Evolutionary conservation across 2,113 vertebrate genomes (phyloP), one percentile per base, ranked within the genome.

Genomic region (Osmerus mordax): DNA sequence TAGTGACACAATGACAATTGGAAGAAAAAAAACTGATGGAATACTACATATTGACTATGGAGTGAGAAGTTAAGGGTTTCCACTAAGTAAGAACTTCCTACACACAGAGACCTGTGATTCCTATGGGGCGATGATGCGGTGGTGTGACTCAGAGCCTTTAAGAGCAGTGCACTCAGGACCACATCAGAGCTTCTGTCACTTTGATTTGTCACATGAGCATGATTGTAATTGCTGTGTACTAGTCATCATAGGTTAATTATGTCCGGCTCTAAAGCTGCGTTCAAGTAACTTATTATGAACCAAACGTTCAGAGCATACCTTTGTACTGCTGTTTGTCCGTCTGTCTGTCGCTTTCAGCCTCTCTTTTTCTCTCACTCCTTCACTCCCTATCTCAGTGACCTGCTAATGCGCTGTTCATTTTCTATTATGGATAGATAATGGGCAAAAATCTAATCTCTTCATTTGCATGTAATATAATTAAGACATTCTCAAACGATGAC

Each of bases 381-480:
- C 92, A 88, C 90, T 89, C 92, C 92, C 92, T 92, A 93, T 93
- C 93, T 93, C 85, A 79, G 69, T 96, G 95, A 96, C 95, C 95
- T 94, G 91, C 93, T 96, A 94, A 96, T 96, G 93, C 93, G 95
- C 93, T 94, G 93, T 96, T 96, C 94, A 96, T 93, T 94, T 92
- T 95, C 87, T 95, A 95, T 96, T 96, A 96, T 96, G 95, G 95
- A 96, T 83, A 97, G 95, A 96, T 96, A 97, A 97, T 96, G 93
- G 94, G 74, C 92, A 92, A 90, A 95, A 96, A 97, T 95, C 94
- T 94, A 96, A 96, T 96, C 95, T 96, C 95, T 97, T 97, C 95
- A 96, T 98, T 96, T 96, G 95, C 92, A 96, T 96, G 96, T 96
- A 97, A 98, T 96, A 92, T 91, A 96, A 97, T 98, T 96, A 96